Evolutionary conservation across 1,140 invertebrate species (phyloP), one percentile per base, ranked within the genome.

Genomic region (Diabrotica undecimpunctata): DNA sequence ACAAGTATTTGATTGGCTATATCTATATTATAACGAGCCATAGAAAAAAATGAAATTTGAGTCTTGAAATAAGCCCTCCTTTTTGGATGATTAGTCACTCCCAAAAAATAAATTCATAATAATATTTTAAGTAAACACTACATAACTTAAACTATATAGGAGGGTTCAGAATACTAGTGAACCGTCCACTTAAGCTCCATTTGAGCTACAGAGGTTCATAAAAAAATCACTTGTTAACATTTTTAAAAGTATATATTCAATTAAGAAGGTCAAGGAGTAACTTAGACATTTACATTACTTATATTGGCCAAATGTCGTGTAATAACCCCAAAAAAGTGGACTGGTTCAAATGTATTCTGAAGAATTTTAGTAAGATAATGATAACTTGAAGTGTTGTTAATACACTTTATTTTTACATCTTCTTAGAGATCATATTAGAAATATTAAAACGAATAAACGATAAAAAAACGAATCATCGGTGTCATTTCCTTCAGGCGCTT

Each of bases 201-300:
- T 58, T 58, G 56, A 58, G 35, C 56, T 58, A 58, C 56, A 58
- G 35, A 58, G 35, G 56, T 58, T 58, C 25, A 41, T 58, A 58
- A 58, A 10, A 58, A 58, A 58, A 58, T 58, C 37, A 58, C 39
- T 35, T 37, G 56, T 58, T 38, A 58, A 35, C 35, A 58, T 58
- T 58, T 58, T 58, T 58, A 7, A 58, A 25, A 58, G 56, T 41
- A 58, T 58, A 58, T 58, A 58, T 41, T 41, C 25, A 58, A 58
- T 58, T 36, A 38, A 58, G 37, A 41, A 37, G n/a, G n/a, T n/a
- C n/a, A n/a, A n/a, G n/a, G n/a, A n/a, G n/a, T n/a, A n/a, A n/a
- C n/a, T n/a, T n/a, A 0, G 56, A 58, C 37, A 58, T 58, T 58
- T 58, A 58, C 25, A 58, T 58, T 8, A 10, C 10, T 14, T 37